Evolutionary conservation across 2,797 vertebrate species (phyloP), one percentile per base, ranked within the genome.

Genomic region (Chaunax sp.): DNA sequence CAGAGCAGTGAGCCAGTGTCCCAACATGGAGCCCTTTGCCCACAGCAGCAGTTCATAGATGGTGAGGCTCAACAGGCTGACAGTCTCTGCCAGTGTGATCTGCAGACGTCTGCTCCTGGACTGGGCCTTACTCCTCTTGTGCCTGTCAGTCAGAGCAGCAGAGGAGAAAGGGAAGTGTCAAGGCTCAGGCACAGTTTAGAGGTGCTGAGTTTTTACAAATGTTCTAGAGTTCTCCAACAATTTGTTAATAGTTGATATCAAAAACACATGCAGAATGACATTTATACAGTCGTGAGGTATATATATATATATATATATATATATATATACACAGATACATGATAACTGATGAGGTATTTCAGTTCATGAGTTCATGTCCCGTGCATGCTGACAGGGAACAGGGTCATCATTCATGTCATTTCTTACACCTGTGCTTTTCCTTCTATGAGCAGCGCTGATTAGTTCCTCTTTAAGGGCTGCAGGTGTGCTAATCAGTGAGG

Each of bases 21-120:
- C 90, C 77, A 96, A 62, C 44, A 44, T 13, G 7, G 92, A 93
- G 37, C 91, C 90, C 77, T 91, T 95, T 64, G 95, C 58, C 89
- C 93, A 92, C 72, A 98, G 89, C 13, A 95, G 75, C 26, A 96
- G 79, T 89, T 98, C 95, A 22, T 95, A 95, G 23, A 96, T 40
- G 56, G 71, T 85, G 80, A 98, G 96, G 72, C 93, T 94, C 93
- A 95, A 95, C 44, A 99, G 87, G 72, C 71, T 84, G 59, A 96
- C 67, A 1, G 80, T 83, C 88, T 98, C 96, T 0, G 82, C 70
- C 77, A 97, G 46, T 1, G 92, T 92, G 85, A 98, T 94, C 84
- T 92, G 94, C 61, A 94, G 81, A 43, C 78, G 94, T 66, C 78
- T 91, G 75, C 81, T 92, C 68, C 93, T 69, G 0, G 95, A 96